Conservation (phyloP, 2,888 invertebrate genomes). For the Neocrepidodera transversa region DNA sequence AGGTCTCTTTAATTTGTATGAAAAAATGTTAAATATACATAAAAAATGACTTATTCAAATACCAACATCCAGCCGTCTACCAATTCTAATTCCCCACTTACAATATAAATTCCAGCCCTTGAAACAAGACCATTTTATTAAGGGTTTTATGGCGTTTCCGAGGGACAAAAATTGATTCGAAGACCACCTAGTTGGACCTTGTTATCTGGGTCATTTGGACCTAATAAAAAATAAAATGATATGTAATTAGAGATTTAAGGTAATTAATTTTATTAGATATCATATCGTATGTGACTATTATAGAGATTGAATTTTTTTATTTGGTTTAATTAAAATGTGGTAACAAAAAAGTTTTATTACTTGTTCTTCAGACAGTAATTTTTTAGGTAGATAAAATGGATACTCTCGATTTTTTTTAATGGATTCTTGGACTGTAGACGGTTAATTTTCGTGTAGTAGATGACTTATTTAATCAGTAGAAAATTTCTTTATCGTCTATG, state of each 20-base stretch:
- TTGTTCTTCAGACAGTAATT: constrained; percentile 4
- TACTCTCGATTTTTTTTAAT: constrained; percentile 11
- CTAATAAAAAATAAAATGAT: constrained; percentile 40
- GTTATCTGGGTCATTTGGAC: constrained; percentile 38
- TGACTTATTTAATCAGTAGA: constrained; percentile 17
- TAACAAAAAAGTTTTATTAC: constrained; percentile 17
- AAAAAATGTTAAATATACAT: too few species aligned
- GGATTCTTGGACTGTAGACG: constrained; percentile 15
- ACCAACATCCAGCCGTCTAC: too few species aligned
- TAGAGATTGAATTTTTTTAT: constrained; percentile 27
- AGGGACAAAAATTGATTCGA: constrained; percentile 44
- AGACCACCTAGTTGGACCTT: constrained; percentile 46
- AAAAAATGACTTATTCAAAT: too few species aligned
- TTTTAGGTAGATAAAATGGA: constrained; percentile 11
- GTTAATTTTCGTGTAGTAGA: constrained; percentile 15
- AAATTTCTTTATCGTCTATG: too few species aligned
- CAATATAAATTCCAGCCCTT: constrained; percentile 31
- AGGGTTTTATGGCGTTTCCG: constrained; percentile 30
- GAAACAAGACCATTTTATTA: constrained; percentile 31
- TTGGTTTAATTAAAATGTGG: constrained; percentile 22
- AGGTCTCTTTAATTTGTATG: too few species aligned
- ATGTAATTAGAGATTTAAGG: constrained; percentile 46
- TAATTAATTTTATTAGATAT: constrained; percentile 41
- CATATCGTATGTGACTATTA: constrained; percentile 32
- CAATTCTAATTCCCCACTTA: too few species aligned